Base-by-base conservation (phyloP, 92 coral and sea anemone genomes). In the Ricordea florida region DNA sequence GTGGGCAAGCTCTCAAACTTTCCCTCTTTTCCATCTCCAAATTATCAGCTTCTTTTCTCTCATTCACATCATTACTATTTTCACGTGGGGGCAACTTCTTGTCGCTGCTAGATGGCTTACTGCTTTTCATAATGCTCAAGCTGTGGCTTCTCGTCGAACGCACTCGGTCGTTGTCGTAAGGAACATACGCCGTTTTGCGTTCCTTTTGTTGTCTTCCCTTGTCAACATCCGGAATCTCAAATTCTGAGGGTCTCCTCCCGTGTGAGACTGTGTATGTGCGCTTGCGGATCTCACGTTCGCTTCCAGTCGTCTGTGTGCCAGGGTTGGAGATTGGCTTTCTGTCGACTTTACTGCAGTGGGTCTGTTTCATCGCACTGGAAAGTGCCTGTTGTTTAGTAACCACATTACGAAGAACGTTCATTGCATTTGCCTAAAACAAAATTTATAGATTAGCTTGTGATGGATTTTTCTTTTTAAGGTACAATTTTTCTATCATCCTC, bases 231-330 rank as follows among this genome's bases (percentile, higher is more conserved):
- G 87, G 83, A 20, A 82, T 57, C 18, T 82, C 64, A 56, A 62
- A 36, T 18, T 51, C 55, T 10, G 76, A 63, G 17, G 40, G 63
- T 75, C 75, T 65, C 45, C 63, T 22, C 14, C 25, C 52, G 14
- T 57, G 41, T 9, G 77, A 65, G 6, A 82, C 64, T 51, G 83
- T 82, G 13, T 74, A 82, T 16, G 87, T 82, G 16, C 83, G 45
- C 47, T 82, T 82, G 3, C 87, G 69, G 46, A 28, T 25, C 16
- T 48, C 59, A 10, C 14, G 2, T 9, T 69, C 14, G 40, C 10
- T 27, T 10, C 29, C 76, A 25, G 38, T 36, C 11, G 3, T 14
- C 21, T 13, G 24, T 31, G 56, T 1, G 17, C 29, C 25, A 25
- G 41, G 2, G 4, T 65, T 44, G 10, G 3, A 37, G 20, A 30